Percentiles rank a stretch among this genome's conserved stretches.
These are phyloP conservation scores for Prorops nasuta DNA, from an alignment of 1,140 invertebrate species.

Conservation along the genomic window DNA sequence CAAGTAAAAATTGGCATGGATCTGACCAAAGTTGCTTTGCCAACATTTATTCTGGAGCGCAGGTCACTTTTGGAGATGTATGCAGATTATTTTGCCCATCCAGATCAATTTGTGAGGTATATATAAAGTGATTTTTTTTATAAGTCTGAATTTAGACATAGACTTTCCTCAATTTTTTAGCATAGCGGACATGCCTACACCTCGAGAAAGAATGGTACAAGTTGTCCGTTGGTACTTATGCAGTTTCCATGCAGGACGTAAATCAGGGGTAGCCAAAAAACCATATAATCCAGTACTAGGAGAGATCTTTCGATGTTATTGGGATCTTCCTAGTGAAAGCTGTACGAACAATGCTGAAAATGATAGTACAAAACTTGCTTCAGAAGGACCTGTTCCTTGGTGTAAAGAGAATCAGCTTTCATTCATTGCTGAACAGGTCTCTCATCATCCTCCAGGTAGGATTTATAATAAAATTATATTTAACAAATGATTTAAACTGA, in stretches of 20 bases:
- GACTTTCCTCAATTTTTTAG: conserved; percentile 54
- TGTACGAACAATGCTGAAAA: conserved; percentile 28
- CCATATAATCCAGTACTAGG: conserved; percentile 97
- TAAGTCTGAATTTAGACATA: not conserved
- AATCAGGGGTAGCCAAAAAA: conserved; percentile 93
- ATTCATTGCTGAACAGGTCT: conserved; percentile 98
- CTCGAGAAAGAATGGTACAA: conserved; percentile 89
- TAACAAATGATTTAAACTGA: not conserved
- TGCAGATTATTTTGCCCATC: conserved; percentile 97
- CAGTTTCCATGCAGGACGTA: conserved; percentile 94
- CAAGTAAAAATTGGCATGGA: conserved; percentile 99
- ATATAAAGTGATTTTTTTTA: conserved; percentile 27
- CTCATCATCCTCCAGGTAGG: conserved; percentile 95
- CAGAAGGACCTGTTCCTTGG: conserved; percentile 81
- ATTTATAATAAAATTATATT: conserved; percentile 5
- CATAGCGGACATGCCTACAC: conserved; percentile 78
- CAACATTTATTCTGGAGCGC: conserved; percentile 95
- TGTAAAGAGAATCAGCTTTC: conserved; percentile 75
- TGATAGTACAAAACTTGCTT: conserved; percentile 51
- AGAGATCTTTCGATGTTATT: conserved; percentile 89
- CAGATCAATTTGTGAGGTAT: conserved; percentile 92
- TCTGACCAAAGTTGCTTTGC: conserved; percentile 93
- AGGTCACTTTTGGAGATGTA: conserved; percentile 96
- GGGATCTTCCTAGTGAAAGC: conserved; percentile 63
- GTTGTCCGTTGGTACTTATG: conserved; percentile 93